Base-by-base conservation (phyloP, 2,113 vertebrate genomes). In the Coptodon rendalli region DNA sequence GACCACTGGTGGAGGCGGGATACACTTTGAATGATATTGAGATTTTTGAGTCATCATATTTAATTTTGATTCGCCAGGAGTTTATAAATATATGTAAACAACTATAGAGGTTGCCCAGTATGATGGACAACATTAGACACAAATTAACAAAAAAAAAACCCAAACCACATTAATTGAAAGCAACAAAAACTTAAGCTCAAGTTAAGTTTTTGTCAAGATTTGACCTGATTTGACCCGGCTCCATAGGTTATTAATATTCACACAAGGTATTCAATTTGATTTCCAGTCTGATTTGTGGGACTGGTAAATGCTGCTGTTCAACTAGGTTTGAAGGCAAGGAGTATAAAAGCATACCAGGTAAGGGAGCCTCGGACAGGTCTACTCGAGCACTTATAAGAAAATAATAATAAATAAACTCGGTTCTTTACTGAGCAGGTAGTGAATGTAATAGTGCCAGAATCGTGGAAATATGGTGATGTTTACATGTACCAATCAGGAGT, bases 1-100 rank as follows among this genome's bases (percentile, higher is more conserved):
- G 61, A n/a, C 31, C 34, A 0, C 2, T 66, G 6, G 31, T 38
- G 61, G 61, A 66, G 10, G 61, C 9, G 31, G 1, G 5, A 36
- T 66, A 38, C 31, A 66, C 61, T 66, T 38, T 66, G 16, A 38
- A 22, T 0, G 40, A 27, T 73, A 40, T 2, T 71, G 7, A 43
- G 36, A 43, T 71, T 24, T 73, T 45, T 73, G 22, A 45, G 5
- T 45, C 22, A 73, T 73, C 22, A 16, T 9, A 45, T 27, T 73
- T 14, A 3, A 27, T 73, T 45, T 71, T 27, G 19, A 27, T 43
- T 71, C 3, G 0, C 40, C 38, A 43, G 13, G 13, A 27, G 22
- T 73, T 71, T 73, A 59, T 31, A 31, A 16, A 71, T 43, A 43
- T 9, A 14, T 27, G 27, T 6, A 2, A 73, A 43, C 7, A 24